Evolutionary conservation across 37 sponge, comb jelly and placozoan genomes (phyloP), one percentile per base, ranked within the genome.

Genomic region (Amphimedon queenslandica): DNA sequence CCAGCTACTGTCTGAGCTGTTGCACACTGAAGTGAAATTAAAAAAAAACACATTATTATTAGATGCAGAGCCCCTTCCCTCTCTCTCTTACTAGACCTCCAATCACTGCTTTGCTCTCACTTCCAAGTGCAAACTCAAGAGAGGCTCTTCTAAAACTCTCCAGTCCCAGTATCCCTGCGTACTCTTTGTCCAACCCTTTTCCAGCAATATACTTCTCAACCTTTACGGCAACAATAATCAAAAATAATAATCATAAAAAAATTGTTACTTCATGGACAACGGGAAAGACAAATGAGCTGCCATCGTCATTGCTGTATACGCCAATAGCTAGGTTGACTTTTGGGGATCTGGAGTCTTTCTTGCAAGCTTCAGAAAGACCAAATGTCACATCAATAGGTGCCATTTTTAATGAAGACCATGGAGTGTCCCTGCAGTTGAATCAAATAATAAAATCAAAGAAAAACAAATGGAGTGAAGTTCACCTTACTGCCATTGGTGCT

Each of bases 381-480:
- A 97, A 87, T 6, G 93, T 94, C 18, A 87, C 79, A 74, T 97
- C 99, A 10, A 94, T 94, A 0, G 99, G 99, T 2, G 95, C 89
- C 8, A 40, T 33, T 42, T 83, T 80, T 21, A 89, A 83, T 2
- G 58, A 56, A 42, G 77, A 53, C 89, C 89, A 89, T n/a, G n/a
- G n/a, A n/a, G n/a, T n/a, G n/a, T n/a, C n/a, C n/a, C n/a, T n/a
- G n/a, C n/a, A n/a, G n/a, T n/a, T n/a, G n/a, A n/a, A n/a, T n/a
- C n/a, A n/a, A n/a, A n/a, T n/a, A n/a, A n/a, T n/a, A n/a, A n/a
- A n/a, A n/a, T n/a, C n/a, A n/a, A n/a, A n/a, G n/a, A n/a, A n/a
- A n/a, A n/a, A n/a, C n/a, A n/a, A n/a, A n/a, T n/a, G n/a, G n/a
- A n/a, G n/a, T n/a, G n/a, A n/a, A n/a, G n/a, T n/a, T n/a, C n/a